Evolutionary conservation across 2,888 invertebrate genomes (phyloP).

Genomic region (Microdon myrmicae): DNA sequence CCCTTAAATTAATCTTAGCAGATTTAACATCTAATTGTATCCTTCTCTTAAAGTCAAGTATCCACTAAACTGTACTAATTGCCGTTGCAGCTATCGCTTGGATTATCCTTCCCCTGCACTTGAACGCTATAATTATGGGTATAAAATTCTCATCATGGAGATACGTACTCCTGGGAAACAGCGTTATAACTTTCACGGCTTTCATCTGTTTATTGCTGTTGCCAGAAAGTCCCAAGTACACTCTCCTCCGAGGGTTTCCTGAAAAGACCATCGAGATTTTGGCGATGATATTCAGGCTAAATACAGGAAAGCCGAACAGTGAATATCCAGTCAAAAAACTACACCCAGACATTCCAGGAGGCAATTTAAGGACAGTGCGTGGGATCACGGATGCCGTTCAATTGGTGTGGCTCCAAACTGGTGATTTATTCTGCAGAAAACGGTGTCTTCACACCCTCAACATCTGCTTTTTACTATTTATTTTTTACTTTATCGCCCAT

Average conservation of each 20-base stretch:
- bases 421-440: constrained; percentile 15
- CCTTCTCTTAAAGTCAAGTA: no score
- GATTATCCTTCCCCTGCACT: constrained; percentile 72
- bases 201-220: constrained; percentile 71
- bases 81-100: constrained; percentile 73
- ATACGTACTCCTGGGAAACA: constrained; percentile 69
- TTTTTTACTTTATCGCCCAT: constrained; percentile 24
- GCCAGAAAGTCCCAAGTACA: constrained; percentile 60
- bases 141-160: constrained; percentile 74
- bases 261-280: constrained; percentile 34
- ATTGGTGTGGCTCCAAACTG: constrained; percentile 35
- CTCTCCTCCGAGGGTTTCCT: constrained; percentile 28
- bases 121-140: constrained; percentile 67
- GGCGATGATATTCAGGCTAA: constrained; percentile 71
- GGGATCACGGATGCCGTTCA: constrained; percentile 9
- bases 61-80: no score
- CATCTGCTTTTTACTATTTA: constrained; percentile 16
- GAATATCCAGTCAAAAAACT: constrained; percentile 71
- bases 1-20: no score
- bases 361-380: constrained; percentile 16
- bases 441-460: constrained; percentile 21
- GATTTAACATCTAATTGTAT: no score
- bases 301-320: constrained; percentile 71
- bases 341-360: neutral
- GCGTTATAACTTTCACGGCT: constrained; percentile 73